Base-by-base conservation (phyloP, 2,888 invertebrate genomes). In the Eristalis arbustorum region DNA sequence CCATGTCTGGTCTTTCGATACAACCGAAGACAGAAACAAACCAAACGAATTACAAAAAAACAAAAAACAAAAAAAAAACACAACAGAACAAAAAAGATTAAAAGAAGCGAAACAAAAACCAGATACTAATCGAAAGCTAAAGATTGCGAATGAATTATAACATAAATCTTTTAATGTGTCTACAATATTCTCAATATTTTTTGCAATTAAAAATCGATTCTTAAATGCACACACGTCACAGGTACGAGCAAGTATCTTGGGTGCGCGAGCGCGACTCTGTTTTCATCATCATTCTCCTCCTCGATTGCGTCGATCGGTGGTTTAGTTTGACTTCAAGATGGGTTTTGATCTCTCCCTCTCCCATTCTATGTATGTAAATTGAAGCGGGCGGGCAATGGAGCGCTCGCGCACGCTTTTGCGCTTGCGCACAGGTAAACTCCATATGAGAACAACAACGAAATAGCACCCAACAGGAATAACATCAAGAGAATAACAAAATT, bases 121-220 rank as follows among this genome's bases (percentile, higher is more conserved):
- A 76, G 84, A 84, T 84, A 84, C 71, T 84, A 80, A 84, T 84
- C 84, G 80, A 80, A 83, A 72, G 75, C 67, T 63, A 84, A 81
- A 80, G 71, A 80, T 81, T 71, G 67, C 22, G 76, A 84, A 84
- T 80, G 68, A 84, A 84, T 84, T 84, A 84, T 84, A 84, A 80
- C 84, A 84, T 84, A 84, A 84, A 84, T 84, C 84, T 80, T 84
- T 76, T 72, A 84, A 84, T 84, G 84, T 84, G 80, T 72, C 84
- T 84, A 76, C 84, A 84, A 84, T 84, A 84, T 84, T 84, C 84
- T 80, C 80, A 84, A 84, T 84, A 80, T 84, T 84, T 84, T 75
- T 84, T 84, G 84, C 84, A 84, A 84, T 84, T 84, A 84, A 84
- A 84, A 84, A 81, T 84, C 80, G 80, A 76, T 84, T 84, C 84